Percentiles rank a stretch among this genome's conserved stretches.
phyloP scores from a whole-genome alignment of 2,797 vertebrate species.

The Hippoglossus hippoglossus region DNA sequence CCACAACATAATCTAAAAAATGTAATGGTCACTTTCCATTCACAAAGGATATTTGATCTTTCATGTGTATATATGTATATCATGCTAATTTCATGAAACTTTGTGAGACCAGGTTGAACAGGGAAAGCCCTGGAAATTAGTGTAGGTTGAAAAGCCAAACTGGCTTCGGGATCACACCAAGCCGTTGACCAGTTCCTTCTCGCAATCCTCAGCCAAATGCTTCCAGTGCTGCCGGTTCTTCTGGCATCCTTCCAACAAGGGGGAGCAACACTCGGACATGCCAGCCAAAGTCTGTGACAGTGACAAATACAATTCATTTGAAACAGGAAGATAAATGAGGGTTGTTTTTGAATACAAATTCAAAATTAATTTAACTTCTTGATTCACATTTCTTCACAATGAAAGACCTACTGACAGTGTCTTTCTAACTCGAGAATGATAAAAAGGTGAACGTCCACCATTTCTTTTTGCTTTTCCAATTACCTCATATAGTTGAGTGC shows the following conservation, averaged over 20 bases:
- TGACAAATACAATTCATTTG: slow-evolving; percentile 16
- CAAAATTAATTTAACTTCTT: no score
- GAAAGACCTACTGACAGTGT: background rate
- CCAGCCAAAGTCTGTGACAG: slow-evolving; percentile 87
- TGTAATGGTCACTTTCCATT: background rate
- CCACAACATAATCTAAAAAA: background rate
- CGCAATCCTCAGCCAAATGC: slow-evolving; percentile 90
- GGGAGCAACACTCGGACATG: slow-evolving; percentile 91
- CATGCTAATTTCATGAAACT: slow-evolving; percentile 24
- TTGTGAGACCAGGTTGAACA: slow-evolving; percentile 24
- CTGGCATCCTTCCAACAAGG: slow-evolving; percentile 94
- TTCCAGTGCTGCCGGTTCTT: slow-evolving; percentile 96
- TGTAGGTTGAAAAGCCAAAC: slow-evolving; percentile 17
- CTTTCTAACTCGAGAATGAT: slow-evolving; percentile 4
- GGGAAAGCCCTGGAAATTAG: slow-evolving; percentile 1
- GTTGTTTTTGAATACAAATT: background rate
- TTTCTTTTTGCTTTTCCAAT: slow-evolving; percentile 1
- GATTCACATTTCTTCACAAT: background rate
- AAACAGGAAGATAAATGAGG: background rate
- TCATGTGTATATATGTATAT: background rate
- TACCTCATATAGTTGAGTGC: slow-evolving; percentile 97
- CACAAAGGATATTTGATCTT: slow-evolving; percentile 1
- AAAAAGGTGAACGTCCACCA: background rate
- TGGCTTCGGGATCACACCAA: slow-evolving; percentile 64
- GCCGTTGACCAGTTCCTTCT: slow-evolving; percentile 87